These are phyloP conservation scores for Nymphalis c-album DNA, from an alignment of 2,888 invertebrate species.

Conservation along the genomic window DNA sequence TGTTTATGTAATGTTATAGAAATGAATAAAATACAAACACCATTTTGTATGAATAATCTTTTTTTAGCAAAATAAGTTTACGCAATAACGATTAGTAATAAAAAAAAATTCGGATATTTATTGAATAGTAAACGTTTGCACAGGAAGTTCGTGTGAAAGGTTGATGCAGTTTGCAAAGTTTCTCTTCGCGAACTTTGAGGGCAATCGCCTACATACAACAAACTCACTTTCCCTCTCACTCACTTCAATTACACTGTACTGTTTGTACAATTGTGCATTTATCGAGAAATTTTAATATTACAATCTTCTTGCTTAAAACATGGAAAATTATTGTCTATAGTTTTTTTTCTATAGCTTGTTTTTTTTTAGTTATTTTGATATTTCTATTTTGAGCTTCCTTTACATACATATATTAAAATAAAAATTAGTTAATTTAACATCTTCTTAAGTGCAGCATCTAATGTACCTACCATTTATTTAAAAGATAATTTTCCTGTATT, in stretches of 20 bases:
- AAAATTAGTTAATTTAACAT: no score
- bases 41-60: no score
- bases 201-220: conserved; percentile 26
- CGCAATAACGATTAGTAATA: no score
- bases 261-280: conserved; percentile 30
- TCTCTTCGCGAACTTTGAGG: conserved; percentile 26
- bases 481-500: no score
- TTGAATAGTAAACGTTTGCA: conserved; percentile 3
- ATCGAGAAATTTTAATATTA: conserved; percentile 16
- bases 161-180: conserved; percentile 30
- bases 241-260: conserved; percentile 36
- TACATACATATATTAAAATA: no score
- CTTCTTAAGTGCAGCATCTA: no score
- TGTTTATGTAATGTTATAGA: background rate
- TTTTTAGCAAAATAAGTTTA: no score
- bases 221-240: conserved; percentile 37
- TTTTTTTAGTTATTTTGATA: no score
- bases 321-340: background rate
- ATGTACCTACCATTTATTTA: no score
- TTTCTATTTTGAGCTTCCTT: no score
- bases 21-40: no score
- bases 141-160: conserved; percentile 23
- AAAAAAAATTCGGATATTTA: background rate
- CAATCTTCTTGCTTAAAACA: background rate
- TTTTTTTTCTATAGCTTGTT: no score